A percentile compares a stretch with the other conserved stretches of the same genome.
Evolutionary conservation across 1,140 invertebrate genomes (phyloP).

Genomic region (silkworm (Bombyx mori)): DNA sequence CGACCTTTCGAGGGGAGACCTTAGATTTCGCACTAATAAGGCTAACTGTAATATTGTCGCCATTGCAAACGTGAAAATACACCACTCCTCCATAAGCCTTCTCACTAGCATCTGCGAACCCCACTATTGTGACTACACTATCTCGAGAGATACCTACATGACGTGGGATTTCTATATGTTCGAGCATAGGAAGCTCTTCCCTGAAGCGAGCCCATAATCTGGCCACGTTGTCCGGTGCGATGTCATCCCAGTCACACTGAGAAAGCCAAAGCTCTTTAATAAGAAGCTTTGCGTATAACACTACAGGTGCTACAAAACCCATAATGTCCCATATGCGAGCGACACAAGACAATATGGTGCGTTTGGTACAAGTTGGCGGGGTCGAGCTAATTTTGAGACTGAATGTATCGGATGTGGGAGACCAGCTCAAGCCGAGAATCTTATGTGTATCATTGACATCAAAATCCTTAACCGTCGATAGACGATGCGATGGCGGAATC

Average conservation of each 20-base stretch:
- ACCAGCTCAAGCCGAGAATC: constrained; percentile 13
- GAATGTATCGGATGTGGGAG: constrained; percentile 3
- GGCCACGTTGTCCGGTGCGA: background rate
- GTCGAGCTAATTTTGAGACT: constrained; percentile 4
- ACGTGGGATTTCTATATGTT: constrained; percentile 6
- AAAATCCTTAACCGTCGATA: constrained; percentile 8
- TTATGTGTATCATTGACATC: constrained; percentile 7
- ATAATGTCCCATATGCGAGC: constrained; percentile 15
- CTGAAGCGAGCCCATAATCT: constrained; percentile 1
- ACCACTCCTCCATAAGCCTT: constrained; percentile 6
- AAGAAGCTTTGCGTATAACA: constrained; percentile 14
- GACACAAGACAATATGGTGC: constrained; percentile 11
- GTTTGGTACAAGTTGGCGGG: constrained; percentile 9
- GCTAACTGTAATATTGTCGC: constrained; percentile 4
- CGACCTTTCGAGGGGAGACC: constrained; percentile 12
- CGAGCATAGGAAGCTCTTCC: constrained; percentile 8
- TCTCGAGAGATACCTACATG: constrained; percentile 3
- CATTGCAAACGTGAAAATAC: constrained; percentile 10
- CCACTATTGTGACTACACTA: constrained; percentile 3
- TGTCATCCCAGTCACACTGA: constrained; percentile 1
- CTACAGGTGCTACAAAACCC: constrained; percentile 13
- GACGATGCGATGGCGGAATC: constrained; percentile 11
- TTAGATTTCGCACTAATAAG: constrained; percentile 13
- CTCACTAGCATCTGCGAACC: constrained; percentile 12
- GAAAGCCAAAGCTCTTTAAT: constrained; percentile 14